These are phyloP conservation scores for Orthonychiurus folsomi DNA, from an alignment of 2,888 invertebrate species.

Conservation along the genomic window DNA sequence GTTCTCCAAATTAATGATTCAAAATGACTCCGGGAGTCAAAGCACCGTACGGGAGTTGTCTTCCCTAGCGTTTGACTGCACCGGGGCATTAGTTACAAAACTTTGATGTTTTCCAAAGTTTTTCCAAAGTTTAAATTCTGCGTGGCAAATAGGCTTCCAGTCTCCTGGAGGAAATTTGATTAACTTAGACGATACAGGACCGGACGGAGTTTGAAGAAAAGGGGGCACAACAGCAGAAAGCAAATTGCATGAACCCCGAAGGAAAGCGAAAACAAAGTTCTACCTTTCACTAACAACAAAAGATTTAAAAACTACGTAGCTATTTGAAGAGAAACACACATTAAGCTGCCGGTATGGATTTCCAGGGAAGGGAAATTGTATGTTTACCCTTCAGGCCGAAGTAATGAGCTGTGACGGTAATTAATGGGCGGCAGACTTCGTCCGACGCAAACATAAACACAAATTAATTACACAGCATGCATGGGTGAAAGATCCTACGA, in stretches of 20 bases:
- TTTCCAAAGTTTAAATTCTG: too few relatives aligned
- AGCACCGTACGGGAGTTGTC: too few relatives aligned
- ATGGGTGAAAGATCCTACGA: too few relatives aligned
- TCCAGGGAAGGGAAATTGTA: not conserved
- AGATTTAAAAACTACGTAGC: too few relatives aligned
- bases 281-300: not conserved
- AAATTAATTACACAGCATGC: constrained; percentile 1
- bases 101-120: too few relatives aligned
- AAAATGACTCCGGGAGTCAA: too few relatives aligned
- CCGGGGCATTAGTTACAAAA: too few relatives aligned
- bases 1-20: too few relatives aligned
- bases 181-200: not conserved
- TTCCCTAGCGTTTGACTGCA: too few relatives aligned
- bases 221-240: not conserved
- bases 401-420: constrained; percentile 1
- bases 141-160: too few relatives aligned
- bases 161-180: not conserved
- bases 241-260: not conserved
- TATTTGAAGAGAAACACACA: too few relatives aligned
- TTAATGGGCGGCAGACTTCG: not conserved
- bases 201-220: not conserved
- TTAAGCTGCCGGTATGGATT: not conserved
- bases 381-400: not conserved
- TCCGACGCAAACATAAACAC: not conserved
- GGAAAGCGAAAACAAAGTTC: not conserved